Conservation (phyloP, 2,888 invertebrate genomes). For the Nephrotoma appendiculata region DNA sequence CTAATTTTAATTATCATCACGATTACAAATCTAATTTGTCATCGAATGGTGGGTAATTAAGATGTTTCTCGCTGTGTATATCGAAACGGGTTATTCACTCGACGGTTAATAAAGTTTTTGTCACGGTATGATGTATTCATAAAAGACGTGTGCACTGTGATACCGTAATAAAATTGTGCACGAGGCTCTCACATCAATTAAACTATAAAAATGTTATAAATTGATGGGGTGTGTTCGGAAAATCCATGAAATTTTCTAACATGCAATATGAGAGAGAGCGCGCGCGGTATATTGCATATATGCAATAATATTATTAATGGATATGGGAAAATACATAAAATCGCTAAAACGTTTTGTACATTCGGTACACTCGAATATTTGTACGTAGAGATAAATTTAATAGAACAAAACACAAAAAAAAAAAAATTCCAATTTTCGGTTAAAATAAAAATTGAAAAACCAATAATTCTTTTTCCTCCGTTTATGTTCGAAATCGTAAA, state of each 20-base stretch:
- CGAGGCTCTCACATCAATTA: not conserved
- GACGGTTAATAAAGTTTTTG: not conserved
- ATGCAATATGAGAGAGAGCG: not conserved
- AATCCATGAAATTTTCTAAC: not conserved
- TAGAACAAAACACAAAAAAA: not conserved
- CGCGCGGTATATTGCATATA: not conserved
- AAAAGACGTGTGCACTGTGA: not conserved
- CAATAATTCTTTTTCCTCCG: not conserved
- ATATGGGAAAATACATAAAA: not conserved
- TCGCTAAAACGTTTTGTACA: not conserved
- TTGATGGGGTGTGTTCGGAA: not conserved
- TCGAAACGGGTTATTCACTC: not conserved
- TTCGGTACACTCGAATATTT: not conserved
- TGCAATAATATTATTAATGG: not conserved
- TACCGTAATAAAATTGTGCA: not conserved
- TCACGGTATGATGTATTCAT: not conserved
- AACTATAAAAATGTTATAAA: not conserved
- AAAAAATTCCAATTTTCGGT: not conserved
- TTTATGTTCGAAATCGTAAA: not conserved
- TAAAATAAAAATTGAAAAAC: not conserved
- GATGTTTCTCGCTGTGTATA: not conserved
- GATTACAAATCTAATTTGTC: not conserved
- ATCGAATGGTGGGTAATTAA: not conserved
- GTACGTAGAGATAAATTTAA: not conserved
- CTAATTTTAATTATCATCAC: not conserved